These are phyloP conservation scores for Huso huso DNA, from an alignment of 2,797 vertebrate species.

Conservation along the genomic window DNA sequence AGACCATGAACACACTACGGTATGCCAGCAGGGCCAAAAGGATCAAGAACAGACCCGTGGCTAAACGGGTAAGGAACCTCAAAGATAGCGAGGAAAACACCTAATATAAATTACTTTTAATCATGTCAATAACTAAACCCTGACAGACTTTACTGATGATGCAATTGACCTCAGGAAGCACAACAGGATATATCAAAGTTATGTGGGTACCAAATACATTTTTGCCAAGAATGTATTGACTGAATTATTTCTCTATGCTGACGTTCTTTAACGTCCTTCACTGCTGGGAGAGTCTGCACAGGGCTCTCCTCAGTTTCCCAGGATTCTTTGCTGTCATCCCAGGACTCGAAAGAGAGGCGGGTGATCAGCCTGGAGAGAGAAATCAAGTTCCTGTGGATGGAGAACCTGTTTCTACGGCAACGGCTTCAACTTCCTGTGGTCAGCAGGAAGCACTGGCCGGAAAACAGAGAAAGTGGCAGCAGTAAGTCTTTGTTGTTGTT, in stretches of 20 bases:
- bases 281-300: no score
- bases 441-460: not conserved
- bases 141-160: not conserved
- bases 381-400: conserved; percentile 36
- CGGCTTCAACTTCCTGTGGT: conserved; percentile 36
- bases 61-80: conserved; percentile 36
- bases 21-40: conserved; percentile 51
- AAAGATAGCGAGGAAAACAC: not conserved
- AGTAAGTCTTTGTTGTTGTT: conserved; percentile 3
- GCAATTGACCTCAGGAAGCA: not conserved
- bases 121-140: not conserved
- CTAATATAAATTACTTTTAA: not conserved
- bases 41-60: conserved; percentile 48
- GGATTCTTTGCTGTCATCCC: not conserved
- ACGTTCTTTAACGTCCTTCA: no score
- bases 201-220: not conserved
- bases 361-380: conserved; percentile 41
- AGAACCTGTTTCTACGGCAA: conserved; percentile 45
- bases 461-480: not conserved
- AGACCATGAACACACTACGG: conserved; percentile 57
- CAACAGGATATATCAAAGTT: no score
- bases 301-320: no score
- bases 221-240: not conserved
- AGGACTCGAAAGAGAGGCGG: conserved; percentile 29
- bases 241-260: no score